phyloP scores from a whole-genome alignment of 2,113 vertebrate genomes.

The Thymallus thymallus region DNA sequence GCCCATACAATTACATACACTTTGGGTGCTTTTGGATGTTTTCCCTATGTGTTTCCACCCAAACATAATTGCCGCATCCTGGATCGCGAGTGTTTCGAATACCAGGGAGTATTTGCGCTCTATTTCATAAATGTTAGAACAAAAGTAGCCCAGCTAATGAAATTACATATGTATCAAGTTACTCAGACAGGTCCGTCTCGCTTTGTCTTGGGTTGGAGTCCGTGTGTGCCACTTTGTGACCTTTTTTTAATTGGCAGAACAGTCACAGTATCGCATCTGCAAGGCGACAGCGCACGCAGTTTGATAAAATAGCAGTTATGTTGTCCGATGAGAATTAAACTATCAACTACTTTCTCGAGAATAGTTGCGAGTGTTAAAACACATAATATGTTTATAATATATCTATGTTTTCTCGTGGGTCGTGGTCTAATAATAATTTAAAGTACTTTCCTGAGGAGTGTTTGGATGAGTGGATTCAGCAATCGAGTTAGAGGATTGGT shows the following conservation, averaged over 20 bases:
- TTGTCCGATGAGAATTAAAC: constrained; percentile 45
- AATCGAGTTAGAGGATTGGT: too few relatives aligned
- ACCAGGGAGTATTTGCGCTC: background rate
- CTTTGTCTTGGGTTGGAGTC: background rate
- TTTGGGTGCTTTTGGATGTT: too few relatives aligned
- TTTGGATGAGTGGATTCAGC: too few relatives aligned
- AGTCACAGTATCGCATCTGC: background rate
- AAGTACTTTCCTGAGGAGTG: too few relatives aligned
- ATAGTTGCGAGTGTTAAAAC: constrained; percentile 36
- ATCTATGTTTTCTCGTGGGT: background rate
- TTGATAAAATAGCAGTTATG: constrained; percentile 30
- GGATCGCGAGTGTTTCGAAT: background rate
- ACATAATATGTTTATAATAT: background rate
- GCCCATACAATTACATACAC: too few relatives aligned
- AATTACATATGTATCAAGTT: background rate
- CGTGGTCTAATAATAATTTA: too few relatives aligned
- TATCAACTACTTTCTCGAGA: constrained; percentile 41
- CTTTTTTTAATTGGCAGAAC: background rate
- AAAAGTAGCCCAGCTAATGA: too few relatives aligned
- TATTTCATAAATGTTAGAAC: too few relatives aligned
- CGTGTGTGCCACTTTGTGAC: background rate
- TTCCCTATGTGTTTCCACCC: too few relatives aligned
- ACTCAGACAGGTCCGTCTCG: background rate
- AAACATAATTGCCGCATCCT: too few relatives aligned
- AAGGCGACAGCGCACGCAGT: background rate